Percentiles rank a stretch among this genome's conserved stretches.
phyloP scores from a whole-genome alignment of 2,888 invertebrate genomes.

The Temnothorax unifasciatus region DNA sequence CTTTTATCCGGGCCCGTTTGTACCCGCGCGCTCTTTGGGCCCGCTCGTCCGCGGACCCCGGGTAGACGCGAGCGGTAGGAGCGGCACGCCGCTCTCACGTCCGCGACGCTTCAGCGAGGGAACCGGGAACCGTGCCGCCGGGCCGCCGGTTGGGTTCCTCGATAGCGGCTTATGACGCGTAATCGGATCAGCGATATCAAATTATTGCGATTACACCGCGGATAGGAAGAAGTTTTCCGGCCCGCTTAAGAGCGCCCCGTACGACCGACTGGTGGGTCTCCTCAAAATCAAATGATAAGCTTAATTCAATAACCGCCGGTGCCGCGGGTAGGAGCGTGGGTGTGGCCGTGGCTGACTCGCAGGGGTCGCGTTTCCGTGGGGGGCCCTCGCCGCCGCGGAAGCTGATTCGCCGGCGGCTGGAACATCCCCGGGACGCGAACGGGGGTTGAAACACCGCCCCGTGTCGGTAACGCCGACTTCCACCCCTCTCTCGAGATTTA shows the following conservation, averaged over 20 bases:
- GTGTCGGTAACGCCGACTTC: constrained; percentile 36
- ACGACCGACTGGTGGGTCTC: constrained; percentile 86
- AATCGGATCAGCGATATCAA: constrained; percentile 86
- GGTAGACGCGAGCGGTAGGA: constrained; percentile 50
- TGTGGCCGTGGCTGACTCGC: constrained; percentile 60
- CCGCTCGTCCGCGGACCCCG: constrained; percentile 60
- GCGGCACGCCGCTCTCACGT: constrained; percentile 54
- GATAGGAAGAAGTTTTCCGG: constrained; percentile 85
- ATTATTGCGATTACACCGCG: constrained; percentile 86
- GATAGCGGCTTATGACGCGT: constrained; percentile 81
- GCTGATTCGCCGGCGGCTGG: constrained; percentile 58
- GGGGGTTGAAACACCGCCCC: constrained; percentile 62
- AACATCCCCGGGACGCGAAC: constrained; percentile 47
- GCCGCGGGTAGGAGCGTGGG: constrained; percentile 71
- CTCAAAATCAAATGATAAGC: constrained; percentile 87
- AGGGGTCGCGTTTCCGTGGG: constrained; percentile 45
- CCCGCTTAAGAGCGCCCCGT: constrained; percentile 85
- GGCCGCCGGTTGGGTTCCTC: constrained; percentile 70
- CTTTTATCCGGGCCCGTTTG: constrained; percentile 28
- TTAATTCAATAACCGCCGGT: constrained; percentile 85
- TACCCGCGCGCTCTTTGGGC: constrained; percentile 39
- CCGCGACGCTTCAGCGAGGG: constrained; percentile 49
- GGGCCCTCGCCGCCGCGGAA: constrained; percentile 11
- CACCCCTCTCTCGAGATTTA: constrained; percentile 68
- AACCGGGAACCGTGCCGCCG: constrained; percentile 58